Percentiles rank a stretch among this genome's conserved stretches.
phyloP scores from a whole-genome alignment of 2,888 invertebrate species.

The Epistrophe grossulariae region DNA sequence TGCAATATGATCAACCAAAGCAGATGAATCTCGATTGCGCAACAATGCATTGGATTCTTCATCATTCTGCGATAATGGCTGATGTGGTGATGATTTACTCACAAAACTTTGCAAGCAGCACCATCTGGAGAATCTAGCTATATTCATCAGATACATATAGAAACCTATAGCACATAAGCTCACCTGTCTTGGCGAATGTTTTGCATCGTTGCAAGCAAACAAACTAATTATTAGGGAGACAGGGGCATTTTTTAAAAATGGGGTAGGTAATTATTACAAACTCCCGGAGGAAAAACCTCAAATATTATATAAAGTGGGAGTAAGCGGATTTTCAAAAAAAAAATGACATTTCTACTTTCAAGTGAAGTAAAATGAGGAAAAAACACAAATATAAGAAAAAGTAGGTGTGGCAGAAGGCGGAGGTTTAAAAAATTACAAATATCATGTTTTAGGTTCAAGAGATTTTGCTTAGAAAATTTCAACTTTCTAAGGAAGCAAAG shows the following conservation, averaged over 20 bases:
- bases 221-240: conserved; percentile 12
- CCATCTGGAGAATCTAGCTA: conserved; percentile 39
- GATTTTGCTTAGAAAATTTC: no score
- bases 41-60: conserved; percentile 51
- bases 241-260: neutral
- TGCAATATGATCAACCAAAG: neutral
- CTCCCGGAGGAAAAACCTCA: no score
- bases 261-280: neutral
- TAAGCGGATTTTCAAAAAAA: no score
- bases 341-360: no score
- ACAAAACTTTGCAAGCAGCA: conserved; percentile 27
- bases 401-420: no score
- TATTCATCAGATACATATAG: conserved; percentile 11
- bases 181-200: conserved; percentile 48
- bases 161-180: conserved; percentile 28
- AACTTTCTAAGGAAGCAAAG: no score
- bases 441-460: no score
- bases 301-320: no score
- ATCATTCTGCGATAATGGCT: conserved; percentile 38
- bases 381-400: no score
- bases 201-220: conserved; percentile 37
- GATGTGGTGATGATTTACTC: conserved; percentile 58
- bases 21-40: conserved; percentile 44
- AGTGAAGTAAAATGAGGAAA: no score
- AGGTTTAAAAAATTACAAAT: no score